Conservation (phyloP, 2,888 invertebrate genomes). For the Microplitis manilae region DNA sequence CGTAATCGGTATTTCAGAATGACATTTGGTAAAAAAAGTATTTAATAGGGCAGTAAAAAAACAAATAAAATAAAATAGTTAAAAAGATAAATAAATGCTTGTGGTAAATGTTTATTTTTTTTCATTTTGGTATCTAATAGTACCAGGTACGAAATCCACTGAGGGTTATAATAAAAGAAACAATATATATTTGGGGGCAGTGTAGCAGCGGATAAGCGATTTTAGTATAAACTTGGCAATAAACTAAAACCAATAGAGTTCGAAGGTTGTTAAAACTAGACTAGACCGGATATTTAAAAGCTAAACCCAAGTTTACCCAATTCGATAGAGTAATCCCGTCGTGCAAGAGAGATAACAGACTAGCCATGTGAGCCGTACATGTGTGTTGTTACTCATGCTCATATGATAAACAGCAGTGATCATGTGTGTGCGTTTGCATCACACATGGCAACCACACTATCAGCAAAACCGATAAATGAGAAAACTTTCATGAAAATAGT, state of each 20-base stretch:
- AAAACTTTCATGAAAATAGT: constrained; percentile 57
- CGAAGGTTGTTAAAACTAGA: constrained; percentile 63
- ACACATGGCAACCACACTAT: constrained; percentile 49
- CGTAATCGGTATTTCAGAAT: background rate
- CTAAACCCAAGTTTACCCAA: constrained; percentile 47
- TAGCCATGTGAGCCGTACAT: too few relatives aligned
- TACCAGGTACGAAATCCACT: constrained; percentile 47
- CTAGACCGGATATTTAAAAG: constrained; percentile 63
- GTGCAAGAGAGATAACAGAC: constrained; percentile 1
- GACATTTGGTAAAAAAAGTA: background rate
- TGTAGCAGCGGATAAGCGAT: constrained; percentile 30
- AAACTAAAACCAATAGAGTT: constrained; percentile 49
- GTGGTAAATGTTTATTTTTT: constrained; percentile 27
- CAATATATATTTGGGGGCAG: constrained; percentile 59
- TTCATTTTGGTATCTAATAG: constrained; percentile 23
- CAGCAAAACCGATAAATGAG: constrained; percentile 60
- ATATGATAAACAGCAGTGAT: background rate
- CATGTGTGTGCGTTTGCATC: background rate
- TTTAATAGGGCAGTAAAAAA: constrained; percentile 2
- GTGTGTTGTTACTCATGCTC: background rate
- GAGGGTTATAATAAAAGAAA: constrained; percentile 62
- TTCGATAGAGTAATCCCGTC: constrained; percentile 24
- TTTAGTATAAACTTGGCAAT: constrained; percentile 2
- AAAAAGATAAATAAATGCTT: constrained; percentile 18
- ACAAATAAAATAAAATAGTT: background rate